phyloP scores from a whole-genome alignment of 2,797 vertebrate species.

The Pseudochromis fuscus region DNA sequence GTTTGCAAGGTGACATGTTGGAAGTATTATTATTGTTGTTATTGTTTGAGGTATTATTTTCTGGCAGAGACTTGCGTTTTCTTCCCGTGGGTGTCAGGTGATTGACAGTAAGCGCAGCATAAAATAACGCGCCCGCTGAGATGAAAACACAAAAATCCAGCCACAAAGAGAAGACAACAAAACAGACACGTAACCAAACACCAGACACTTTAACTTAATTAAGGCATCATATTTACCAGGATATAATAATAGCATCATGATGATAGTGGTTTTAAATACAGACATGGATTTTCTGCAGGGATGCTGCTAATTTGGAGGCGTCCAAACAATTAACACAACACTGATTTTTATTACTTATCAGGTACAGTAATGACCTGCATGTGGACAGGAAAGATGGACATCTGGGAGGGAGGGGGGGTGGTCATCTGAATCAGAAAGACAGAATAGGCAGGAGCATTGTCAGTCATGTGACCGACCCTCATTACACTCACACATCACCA shows the following conservation, averaged over 20 bases:
- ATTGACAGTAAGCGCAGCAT: slow-evolving; percentile 72
- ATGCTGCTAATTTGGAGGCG: not conserved
- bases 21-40: slow-evolving; percentile 69
- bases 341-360: slow-evolving; percentile 6
- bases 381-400: slow-evolving; percentile 38
- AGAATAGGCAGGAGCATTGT: slow-evolving; percentile 63
- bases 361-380: slow-evolving; percentile 13
- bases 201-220: slow-evolving; percentile 36
- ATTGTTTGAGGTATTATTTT: slow-evolving; percentile 76
- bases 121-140: slow-evolving; percentile 64
- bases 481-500: slow-evolving; percentile 75
- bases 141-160: slow-evolving; percentile 66
- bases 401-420: slow-evolving; percentile 49
- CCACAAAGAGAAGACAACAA: slow-evolving; percentile 49
- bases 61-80: slow-evolving; percentile 62
- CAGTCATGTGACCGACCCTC: slow-evolving; percentile 77
- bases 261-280: slow-evolving; percentile 10
- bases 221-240: slow-evolving; percentile 35
- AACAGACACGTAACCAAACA: slow-evolving; percentile 34
- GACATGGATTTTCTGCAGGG: not conserved
- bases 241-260: slow-evolving; percentile 46
- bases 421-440: slow-evolving; percentile 59
- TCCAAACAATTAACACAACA: not conserved
- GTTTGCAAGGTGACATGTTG: slow-evolving; percentile 66
- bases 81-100: slow-evolving; percentile 65